A percentile compares a stretch with the other conserved stretches of the same genome.
Evolutionary conservation across 35 echinoderm and acorn worm genomes (phyloP).

Genomic region (Apostichopus parvimensis): DNA sequence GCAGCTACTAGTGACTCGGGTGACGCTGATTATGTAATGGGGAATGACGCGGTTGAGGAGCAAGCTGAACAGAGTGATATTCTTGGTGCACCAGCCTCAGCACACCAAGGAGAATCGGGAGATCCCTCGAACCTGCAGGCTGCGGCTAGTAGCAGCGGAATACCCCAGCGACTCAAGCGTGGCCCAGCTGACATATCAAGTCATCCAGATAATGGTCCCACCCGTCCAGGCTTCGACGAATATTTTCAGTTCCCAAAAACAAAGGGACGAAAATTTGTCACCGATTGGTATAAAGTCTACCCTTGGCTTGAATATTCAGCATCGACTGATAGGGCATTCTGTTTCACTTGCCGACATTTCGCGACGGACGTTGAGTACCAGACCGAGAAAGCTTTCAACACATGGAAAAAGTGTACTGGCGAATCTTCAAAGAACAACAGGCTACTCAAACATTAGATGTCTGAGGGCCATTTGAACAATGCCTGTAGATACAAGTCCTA

Average conservation of each 20-base stretch:
- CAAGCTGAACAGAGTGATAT: conserved; percentile 40
- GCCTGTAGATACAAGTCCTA: conserved; percentile 41
- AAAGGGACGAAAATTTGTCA: conserved; percentile 34
- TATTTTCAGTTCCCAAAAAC: conserved; percentile 2
- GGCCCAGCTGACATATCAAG: conserved; percentile 40
- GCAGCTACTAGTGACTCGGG: neutral
- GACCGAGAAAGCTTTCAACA: conserved; percentile 25
- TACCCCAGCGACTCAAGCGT: conserved; percentile 15
- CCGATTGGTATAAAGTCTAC: conserved; percentile 45
- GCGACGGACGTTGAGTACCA: conserved; percentile 7
- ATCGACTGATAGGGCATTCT: conserved; percentile 38
- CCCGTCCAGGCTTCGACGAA: conserved; percentile 17
- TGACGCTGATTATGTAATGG: neutral
- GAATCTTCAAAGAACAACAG: conserved; percentile 25
- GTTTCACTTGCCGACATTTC: conserved; percentile 40
- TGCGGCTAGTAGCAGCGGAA: conserved; percentile 1
- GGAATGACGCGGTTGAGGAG: neutral
- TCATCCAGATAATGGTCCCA: conserved; percentile 43
- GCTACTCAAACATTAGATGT: conserved; percentile 43
- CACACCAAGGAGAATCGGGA: neutral
- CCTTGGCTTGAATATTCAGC: conserved; percentile 50
- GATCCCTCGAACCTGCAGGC: neutral
- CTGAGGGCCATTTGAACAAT: conserved; percentile 32
- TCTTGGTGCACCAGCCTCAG: conserved; percentile 23
- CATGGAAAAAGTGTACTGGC: conserved; percentile 51